Base-by-base conservation (phyloP, 2,113 vertebrate genomes). In the Coreoperca whiteheadi region DNA sequence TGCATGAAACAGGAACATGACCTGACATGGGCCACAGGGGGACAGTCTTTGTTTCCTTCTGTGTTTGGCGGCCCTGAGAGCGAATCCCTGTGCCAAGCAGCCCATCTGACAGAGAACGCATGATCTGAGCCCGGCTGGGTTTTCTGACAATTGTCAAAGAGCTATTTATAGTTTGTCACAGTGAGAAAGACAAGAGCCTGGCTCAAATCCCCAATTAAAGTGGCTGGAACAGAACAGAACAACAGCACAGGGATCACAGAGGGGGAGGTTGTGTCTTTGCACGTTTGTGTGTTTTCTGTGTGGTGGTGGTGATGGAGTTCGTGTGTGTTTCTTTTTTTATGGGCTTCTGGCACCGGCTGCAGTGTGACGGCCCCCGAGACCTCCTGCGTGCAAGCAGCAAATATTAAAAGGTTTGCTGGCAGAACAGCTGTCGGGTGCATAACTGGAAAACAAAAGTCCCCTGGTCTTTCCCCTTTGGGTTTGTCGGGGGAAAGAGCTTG, bases 201-300 rank as follows among this genome's bases (percentile, higher is more conserved):
- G 81, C 74, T 90, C 77, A 90, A 94, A 95, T 95, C 92, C 90
- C 90, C 94, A 95, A 95, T 95, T 94, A 96, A 88, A 92, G 88
- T 75, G 82, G 32, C 87, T 88, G 82, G 87, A 92, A 90, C 88
- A 83, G 87, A 92, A 90, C 88, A 83, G 81, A 92, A 88, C 78
- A 92, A 91, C 91, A 92, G 78, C 1, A 64, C 30, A 8, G 41
- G 48, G 88, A 91, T 87, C 80, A 90, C 76, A 37, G 83, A 72
- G 79, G 30, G 9, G 43, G 71, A 72, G 78, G 30, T 51, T 57
- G 83, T 61, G 82, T 74, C 80, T 75, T 78, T 79, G 56, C 64
- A 61, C 82, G 63, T 56, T 20, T 50, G 74, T 84, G 79, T 84
- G 61, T 80, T 82, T 63, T 88, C 28, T 72, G 73, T 32, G 39